Evolutionary conservation across 2,797 vertebrate genomes (phyloP).

Genomic region (Hybognathus amarus): DNA sequence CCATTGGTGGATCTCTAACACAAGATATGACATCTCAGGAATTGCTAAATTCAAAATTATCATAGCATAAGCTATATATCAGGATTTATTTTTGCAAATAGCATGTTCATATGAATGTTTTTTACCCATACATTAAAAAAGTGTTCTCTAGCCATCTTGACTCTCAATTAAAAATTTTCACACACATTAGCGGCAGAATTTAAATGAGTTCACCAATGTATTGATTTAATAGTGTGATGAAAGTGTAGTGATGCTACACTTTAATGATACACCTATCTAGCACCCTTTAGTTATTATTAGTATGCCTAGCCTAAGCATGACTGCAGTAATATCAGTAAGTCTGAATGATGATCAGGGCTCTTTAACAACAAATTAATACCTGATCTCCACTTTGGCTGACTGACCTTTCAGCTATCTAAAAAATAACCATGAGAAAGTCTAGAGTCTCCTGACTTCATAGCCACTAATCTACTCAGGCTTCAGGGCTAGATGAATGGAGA

Average conservation of each 20-base stretch:
- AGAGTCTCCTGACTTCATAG: not conserved
- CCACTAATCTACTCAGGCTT: not conserved
- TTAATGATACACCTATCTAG: not conserved
- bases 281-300: not conserved
- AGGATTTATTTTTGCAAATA: not conserved
- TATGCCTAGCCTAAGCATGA: not conserved
- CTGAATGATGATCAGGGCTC: slow-evolving; percentile 1
- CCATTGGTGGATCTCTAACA: no score
- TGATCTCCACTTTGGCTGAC: not conserved
- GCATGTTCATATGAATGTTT: not conserved
- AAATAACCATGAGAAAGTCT: slow-evolving; percentile 9
- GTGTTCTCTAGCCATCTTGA: no score
- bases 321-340: slow-evolving; percentile 1
- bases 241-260: not conserved
- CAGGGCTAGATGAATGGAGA: not conserved
- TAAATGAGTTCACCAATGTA: not conserved
- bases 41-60: no score
- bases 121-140: no score
- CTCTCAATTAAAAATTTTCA: not conserved
- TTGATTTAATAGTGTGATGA: not conserved
- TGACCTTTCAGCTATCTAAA: not conserved
- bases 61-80: no score
- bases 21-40: not conserved
- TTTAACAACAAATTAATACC: slow-evolving; percentile 1
- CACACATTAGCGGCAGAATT: not conserved